Conservation (phyloP, 1,140 invertebrate species). For the Brachionus asplanchnoidis region DNA sequence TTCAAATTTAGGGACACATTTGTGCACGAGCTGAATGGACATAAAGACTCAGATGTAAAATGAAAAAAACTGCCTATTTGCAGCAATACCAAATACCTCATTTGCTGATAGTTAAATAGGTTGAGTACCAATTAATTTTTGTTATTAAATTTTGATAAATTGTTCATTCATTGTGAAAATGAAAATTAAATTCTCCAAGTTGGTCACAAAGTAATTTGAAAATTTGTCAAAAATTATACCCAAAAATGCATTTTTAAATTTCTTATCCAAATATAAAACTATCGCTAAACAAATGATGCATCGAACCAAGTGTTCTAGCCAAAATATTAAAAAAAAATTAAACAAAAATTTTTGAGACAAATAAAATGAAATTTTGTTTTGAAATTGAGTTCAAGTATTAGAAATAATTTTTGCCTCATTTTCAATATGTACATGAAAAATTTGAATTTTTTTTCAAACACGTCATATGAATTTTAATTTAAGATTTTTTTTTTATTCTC, state of each 20-base stretch:
- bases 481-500: neutral
- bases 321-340: neutral
- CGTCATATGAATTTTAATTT: neutral
- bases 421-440: neutral
- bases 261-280: neutral
- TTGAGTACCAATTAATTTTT: neutral
- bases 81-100: neutral
- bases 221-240: too few relatives aligned
- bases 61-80: neutral
- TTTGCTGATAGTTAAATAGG: neutral
- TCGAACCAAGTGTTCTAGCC: neutral
- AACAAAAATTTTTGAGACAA: neutral
- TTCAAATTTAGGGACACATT: neutral
- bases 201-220: neutral
- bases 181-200: neutral
- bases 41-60: neutral
- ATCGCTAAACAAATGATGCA: neutral
- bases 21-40: neutral
- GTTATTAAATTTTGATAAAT: neutral
- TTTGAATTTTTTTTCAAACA: neutral
- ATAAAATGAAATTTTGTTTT: neutral
- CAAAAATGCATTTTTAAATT: neutral
- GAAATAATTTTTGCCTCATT: neutral
- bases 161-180: neutral
- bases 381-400: conserved; percentile 3